Percentiles rank a stretch among this genome's conserved stretches.
Evolutionary conservation across 2,888 invertebrate genomes (phyloP).

Genomic region (Anoplius nigerrimus): DNA sequence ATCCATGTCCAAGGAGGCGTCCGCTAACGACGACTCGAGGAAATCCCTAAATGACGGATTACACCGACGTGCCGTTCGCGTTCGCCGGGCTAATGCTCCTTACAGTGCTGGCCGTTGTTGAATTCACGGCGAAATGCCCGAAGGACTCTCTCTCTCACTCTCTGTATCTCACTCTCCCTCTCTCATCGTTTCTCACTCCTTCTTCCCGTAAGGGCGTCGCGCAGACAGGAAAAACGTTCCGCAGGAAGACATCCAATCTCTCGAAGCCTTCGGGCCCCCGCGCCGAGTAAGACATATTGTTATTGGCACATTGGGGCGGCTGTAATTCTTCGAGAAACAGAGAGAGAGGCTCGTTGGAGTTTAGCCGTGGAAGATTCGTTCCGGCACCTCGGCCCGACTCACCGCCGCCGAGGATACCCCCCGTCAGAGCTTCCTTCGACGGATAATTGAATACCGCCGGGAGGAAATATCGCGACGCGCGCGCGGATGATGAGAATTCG

Average conservation of each 20-base stretch:
- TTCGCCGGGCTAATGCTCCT: slow-evolving; percentile 18
- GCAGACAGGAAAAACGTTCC: slow-evolving; percentile 16
- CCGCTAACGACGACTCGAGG: slow-evolving; percentile 5
- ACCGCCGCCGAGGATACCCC: too few relatives aligned
- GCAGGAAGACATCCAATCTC: slow-evolving; percentile 31
- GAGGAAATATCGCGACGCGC: too few relatives aligned
- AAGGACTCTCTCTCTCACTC: slow-evolving; percentile 7
- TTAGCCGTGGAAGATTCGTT: not conserved
- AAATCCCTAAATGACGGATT: slow-evolving; percentile 35
- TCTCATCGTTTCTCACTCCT: too few relatives aligned
- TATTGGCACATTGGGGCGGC: slow-evolving; percentile 26
- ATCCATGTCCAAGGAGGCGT: slow-evolving; percentile 2
- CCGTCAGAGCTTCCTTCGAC: too few relatives aligned
- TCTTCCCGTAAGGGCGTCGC: too few relatives aligned
- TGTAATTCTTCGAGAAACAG: slow-evolving; percentile 7
- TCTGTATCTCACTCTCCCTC: too few relatives aligned
- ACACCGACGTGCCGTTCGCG: slow-evolving; percentile 27
- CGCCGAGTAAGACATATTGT: slow-evolving; percentile 25
- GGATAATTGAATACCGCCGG: too few relatives aligned
- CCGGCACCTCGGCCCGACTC: not conserved
- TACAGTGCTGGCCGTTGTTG: slow-evolving; percentile 9
- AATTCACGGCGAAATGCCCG: slow-evolving; percentile 25
- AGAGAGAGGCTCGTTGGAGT: not conserved
- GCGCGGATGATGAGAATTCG: too few relatives aligned
- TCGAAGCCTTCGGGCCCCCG: slow-evolving; percentile 14